Percentiles rank a stretch among this genome's conserved stretches.
Conservation (phyloP, 2,888 invertebrate genomes). For the Glaucopsyche alexis region DNA sequence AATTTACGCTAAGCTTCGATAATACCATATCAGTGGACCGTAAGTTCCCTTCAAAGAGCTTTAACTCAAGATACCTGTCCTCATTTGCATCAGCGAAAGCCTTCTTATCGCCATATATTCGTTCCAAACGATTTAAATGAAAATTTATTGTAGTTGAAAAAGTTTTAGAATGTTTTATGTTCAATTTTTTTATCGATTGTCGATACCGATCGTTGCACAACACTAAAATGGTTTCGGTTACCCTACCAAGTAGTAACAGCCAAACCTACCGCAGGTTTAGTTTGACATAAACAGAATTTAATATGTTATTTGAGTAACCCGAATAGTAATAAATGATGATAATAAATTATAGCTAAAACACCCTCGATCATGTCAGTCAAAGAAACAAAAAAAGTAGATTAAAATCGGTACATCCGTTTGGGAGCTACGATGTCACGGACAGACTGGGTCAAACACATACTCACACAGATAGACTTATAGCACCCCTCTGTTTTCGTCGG, state of each 20-base stretch:
- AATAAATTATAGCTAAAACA: too few relatives aligned
- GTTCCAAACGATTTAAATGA: conserved; percentile 13
- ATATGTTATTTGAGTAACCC: too few relatives aligned
- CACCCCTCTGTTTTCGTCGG: too few relatives aligned
- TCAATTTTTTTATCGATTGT: neutral
- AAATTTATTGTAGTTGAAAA: neutral
- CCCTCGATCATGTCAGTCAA: too few relatives aligned
- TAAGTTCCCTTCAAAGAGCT: conserved; percentile 18
- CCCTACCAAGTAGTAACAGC: neutral
- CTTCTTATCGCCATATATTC: conserved; percentile 22
- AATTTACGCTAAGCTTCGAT: conserved; percentile 20
- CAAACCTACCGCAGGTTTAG: too few relatives aligned
- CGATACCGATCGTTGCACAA: neutral
- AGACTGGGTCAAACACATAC: too few relatives aligned
- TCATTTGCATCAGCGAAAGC: conserved; percentile 25
- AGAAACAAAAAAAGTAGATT: too few relatives aligned
- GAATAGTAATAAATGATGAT: too few relatives aligned
- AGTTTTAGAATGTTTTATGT: neutral
- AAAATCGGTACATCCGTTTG: too few relatives aligned
- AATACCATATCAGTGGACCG: neutral
- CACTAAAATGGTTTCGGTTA: neutral
- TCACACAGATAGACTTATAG: too few relatives aligned
- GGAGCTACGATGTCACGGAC: too few relatives aligned
- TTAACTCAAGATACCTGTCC: conserved; percentile 25
- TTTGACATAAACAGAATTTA: too few relatives aligned